Evolutionary conservation across 1,140 invertebrate genomes (phyloP).

Genomic region (Lutraria rhynchaena): DNA sequence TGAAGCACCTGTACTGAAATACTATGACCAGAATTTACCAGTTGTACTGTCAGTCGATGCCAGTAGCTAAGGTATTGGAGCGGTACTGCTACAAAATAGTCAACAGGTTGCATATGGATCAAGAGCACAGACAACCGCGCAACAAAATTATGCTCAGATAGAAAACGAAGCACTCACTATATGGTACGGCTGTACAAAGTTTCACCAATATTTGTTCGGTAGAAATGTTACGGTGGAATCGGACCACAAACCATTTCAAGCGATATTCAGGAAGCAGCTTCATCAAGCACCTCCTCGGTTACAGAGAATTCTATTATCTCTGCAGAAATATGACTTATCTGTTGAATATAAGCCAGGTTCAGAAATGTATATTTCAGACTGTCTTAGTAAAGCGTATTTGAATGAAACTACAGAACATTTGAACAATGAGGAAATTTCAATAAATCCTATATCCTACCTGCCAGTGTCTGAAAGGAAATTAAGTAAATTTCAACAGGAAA

Average conservation of each 20-base stretch:
- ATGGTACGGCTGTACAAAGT: conserved; percentile 82
- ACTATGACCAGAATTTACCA: conserved; percentile 51
- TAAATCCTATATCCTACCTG: conserved; percentile 24
- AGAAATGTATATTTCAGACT: conserved; percentile 80
- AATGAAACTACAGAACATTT: conserved; percentile 33
- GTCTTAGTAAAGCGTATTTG: conserved; percentile 47
- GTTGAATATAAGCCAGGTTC: conserved; percentile 75
- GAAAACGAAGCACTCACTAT: conserved; percentile 68
- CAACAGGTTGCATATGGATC: conserved; percentile 79
- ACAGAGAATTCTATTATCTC: conserved; percentile 69
- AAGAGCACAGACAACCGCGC: conserved; percentile 73
- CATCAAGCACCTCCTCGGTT: conserved; percentile 49
- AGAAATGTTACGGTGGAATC: conserved; percentile 64
- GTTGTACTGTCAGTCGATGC: conserved; percentile 74
- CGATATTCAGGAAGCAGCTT: conserved; percentile 58
- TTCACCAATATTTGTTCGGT: conserved; percentile 83
- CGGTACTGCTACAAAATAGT: conserved; percentile 80
- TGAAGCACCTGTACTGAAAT: conserved; percentile 44
- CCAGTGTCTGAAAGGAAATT: conserved; percentile 33
- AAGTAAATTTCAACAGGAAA: conserved; percentile 30
- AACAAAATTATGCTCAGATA: conserved; percentile 81
- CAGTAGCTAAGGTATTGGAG: conserved; percentile 79
- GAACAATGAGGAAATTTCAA: conserved; percentile 6
- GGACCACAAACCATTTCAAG: conserved; percentile 63
- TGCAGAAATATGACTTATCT: conserved; percentile 80